phyloP scores from a whole-genome alignment of 1,140 invertebrate species.

The Drosophila littoralis region DNA sequence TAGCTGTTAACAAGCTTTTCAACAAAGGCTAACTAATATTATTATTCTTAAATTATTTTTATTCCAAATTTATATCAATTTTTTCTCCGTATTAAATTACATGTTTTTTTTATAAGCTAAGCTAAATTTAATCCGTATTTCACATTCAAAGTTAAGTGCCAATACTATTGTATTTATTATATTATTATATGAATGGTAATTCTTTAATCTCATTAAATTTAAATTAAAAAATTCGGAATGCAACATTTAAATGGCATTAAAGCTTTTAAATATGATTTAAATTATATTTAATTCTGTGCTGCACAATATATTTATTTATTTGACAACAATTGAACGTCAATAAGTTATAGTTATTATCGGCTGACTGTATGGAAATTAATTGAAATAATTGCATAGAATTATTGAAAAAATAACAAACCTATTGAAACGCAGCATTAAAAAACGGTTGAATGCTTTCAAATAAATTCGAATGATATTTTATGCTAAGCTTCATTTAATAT shows the following conservation, averaged over 20 bases:
- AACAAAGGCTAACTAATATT: neutral
- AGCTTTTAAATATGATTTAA: neutral
- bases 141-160: neutral
- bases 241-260: neutral
- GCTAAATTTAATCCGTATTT: too few species aligned
- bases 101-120: too few species aligned
- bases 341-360: neutral
- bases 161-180: neutral
- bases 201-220: neutral
- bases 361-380: neutral
- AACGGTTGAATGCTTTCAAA: too few species aligned
- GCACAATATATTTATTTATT: neutral
- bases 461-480: too few species aligned
- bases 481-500: too few species aligned
- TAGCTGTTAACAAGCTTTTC: neutral
- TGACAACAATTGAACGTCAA: neutral
- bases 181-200: too few species aligned
- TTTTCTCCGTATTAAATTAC: too few species aligned
- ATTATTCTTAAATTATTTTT: conserved; percentile 12
- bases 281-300: neutral
- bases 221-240: neutral
- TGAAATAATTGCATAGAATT: neutral
- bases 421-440: too few species aligned
- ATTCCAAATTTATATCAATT: neutral
- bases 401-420: too few species aligned